A percentile compares a stretch with the other conserved stretches of the same genome.
phyloP scores from a whole-genome alignment of 2,797 vertebrate species.

The Loriculus beryllinus region DNA sequence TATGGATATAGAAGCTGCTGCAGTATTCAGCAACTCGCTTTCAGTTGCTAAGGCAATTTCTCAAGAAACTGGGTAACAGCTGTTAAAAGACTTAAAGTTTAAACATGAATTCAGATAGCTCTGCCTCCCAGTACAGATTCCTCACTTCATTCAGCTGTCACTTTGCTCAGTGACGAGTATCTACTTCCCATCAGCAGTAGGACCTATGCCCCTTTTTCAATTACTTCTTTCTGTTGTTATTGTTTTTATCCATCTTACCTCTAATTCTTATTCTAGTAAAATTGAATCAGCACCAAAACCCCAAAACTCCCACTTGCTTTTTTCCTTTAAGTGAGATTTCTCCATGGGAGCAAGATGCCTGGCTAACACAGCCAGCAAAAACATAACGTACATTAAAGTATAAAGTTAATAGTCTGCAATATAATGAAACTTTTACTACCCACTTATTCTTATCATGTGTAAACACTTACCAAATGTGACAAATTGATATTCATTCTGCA shows the following conservation, averaged over 20 bases:
- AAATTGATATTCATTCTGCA: neutral
- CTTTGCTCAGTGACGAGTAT: neutral
- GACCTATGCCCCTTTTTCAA: neutral
- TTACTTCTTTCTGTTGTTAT: neutral
- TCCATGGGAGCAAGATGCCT: neutral
- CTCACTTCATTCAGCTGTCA: neutral
- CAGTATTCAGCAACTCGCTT: neutral
- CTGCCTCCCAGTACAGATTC: neutral
- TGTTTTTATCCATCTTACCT: neutral
- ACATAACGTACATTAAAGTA: neutral
- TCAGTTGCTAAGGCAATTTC: constrained; percentile 35
- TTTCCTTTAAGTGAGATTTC: neutral
- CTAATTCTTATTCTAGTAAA: neutral
- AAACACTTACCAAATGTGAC: neutral
- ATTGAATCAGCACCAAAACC: neutral
- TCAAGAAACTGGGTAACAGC: neutral
- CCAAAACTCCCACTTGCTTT: neutral
- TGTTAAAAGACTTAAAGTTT: neutral
- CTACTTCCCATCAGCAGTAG: neutral
- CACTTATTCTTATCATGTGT: neutral
- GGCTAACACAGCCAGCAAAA: neutral
- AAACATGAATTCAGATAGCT: neutral
- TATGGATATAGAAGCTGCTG: neutral
- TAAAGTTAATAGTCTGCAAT: neutral
- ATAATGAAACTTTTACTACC: neutral